Percentiles rank a stretch among this genome's conserved stretches.
These are phyloP conservation scores for Ochotona curzoniae DNA, from an alignment of 2,113 vertebrate species.

Conservation along the genomic window DNA sequence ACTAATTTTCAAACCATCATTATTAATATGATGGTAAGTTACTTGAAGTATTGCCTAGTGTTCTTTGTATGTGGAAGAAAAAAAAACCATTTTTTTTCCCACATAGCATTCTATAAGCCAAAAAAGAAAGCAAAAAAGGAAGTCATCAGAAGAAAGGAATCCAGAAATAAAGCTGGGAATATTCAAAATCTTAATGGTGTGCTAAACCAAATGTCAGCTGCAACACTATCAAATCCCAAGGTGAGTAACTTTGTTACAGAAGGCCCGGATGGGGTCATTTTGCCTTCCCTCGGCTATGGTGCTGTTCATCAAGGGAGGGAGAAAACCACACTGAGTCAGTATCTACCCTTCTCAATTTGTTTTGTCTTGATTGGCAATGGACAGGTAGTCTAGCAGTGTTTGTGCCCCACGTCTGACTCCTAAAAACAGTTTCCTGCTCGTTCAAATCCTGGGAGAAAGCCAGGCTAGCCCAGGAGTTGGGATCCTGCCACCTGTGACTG, in stretches of 20 bases:
- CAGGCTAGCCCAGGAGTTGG: too few species aligned
- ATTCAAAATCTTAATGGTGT: conserved; percentile 79
- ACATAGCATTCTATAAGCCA: conserved; percentile 84
- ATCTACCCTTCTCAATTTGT: background rate
- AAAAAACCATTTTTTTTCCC: conserved; percentile 70
- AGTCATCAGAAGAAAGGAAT: conserved; percentile 74
- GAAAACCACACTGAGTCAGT: background rate
- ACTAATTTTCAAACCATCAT: background rate
- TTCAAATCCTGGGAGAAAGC: too few species aligned
- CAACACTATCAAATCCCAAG: conserved; percentile 83
- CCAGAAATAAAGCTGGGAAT: conserved; percentile 78
- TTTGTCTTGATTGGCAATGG: background rate
- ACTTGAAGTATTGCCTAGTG: background rate
- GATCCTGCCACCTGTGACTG: too few species aligned
- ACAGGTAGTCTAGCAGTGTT: too few species aligned
- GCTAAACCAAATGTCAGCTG: conserved; percentile 79
- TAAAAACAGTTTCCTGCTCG: too few species aligned
- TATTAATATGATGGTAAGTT: too few species aligned
- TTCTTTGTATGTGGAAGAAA: conserved; percentile 46
- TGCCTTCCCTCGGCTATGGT: background rate
- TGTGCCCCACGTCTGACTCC: too few species aligned
- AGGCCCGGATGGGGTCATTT: background rate
- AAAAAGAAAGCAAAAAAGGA: conserved; percentile 75
- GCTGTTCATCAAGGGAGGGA: background rate
- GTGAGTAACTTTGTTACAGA: conserved; percentile 82